Evolutionary conservation across 2,888 invertebrate species (phyloP).

Genomic region (Epinotia bilunana): DNA sequence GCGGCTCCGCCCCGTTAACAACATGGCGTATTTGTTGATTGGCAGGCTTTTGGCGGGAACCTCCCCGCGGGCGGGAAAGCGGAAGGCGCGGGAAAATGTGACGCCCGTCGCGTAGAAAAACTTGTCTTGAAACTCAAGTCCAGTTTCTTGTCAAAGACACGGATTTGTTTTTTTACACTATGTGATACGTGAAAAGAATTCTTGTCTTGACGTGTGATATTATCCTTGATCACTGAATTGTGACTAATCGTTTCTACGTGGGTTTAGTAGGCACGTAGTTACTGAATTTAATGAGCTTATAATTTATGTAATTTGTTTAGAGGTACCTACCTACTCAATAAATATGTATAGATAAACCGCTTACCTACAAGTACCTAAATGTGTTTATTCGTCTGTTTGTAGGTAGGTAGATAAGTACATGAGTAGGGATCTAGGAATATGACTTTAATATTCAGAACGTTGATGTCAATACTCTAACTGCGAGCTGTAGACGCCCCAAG

Average conservation of each 20-base stretch:
- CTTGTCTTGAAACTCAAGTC: conserved; percentile 17
- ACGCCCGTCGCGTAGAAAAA: conserved; percentile 47
- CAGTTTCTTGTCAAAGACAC: conserved; percentile 24
- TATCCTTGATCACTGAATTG: conserved; percentile 20
- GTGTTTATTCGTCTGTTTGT: too few species aligned
- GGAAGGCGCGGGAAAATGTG: conserved; percentile 69
- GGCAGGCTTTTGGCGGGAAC: conserved; percentile 77
- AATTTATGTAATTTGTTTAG: conserved; percentile 26
- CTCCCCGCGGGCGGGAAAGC: conserved; percentile 64
- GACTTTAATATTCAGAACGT: too few species aligned
- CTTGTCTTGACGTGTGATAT: conserved; percentile 20
- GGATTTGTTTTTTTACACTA: conserved; percentile 24
- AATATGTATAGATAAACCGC: background rate
- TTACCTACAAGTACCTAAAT: too few species aligned
- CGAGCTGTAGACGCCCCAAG: too few species aligned
- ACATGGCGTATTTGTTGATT: conserved; percentile 87
- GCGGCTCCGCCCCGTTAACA: conserved; percentile 85
- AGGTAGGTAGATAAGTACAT: too few species aligned
- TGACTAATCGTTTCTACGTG: conserved; percentile 8
- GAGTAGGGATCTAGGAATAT: too few species aligned
- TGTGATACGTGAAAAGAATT: conserved; percentile 4
- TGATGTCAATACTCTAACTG: too few species aligned
- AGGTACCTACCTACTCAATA: background rate
- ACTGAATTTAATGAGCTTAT: conserved; percentile 8
- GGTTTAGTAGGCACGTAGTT: conserved; percentile 7